Base-by-base conservation (phyloP, 2,113 vertebrate genomes). In the Cinclus cinclus region DNA sequence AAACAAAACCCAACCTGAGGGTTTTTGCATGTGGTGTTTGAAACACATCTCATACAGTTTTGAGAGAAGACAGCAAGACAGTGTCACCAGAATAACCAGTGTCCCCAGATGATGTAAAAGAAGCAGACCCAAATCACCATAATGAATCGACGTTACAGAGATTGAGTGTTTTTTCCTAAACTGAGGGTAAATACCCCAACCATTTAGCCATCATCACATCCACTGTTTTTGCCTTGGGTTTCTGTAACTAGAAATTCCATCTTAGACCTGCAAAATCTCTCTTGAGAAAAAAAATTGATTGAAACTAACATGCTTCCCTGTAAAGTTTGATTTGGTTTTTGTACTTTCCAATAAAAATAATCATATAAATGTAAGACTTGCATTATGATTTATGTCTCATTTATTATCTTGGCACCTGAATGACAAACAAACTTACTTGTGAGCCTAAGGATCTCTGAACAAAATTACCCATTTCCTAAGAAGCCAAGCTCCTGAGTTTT, bases 331-430 rank as follows among this genome's bases (percentile, higher is more conserved):
- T 80, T 84, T 75, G 13, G 8, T 68, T 89, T 92, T 73, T 82
- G 39, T 44, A 81, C 12, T 89, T 82, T 91, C 81, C 87, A 91
- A 64, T 64, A 84, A 94, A 95, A 95, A 95, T 67, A 95, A 97
- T 89, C 56, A 84, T 52, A 23, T 39, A 56, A 46, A 96, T 71
- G 6, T 70, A 90, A 78, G 56, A 71, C 31, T 60, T 84, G 39
- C 17, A 71, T 81, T 94, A 44, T 59, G 82, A 92, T 68, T 87
- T 81, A 41, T 52, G 44, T 68, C 76, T 93, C 69, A 82, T 91
- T 92, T 78, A 52, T 94, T 94, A 89, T 87, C 89, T 94, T 95
- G 94, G 52, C 77, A 94, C 37, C 52, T 56, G 35, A 91, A 83
- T 91, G 89, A 41, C 52, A 81, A 92, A 76, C 22, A 79, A 94